Percentiles rank a stretch among this genome's conserved stretches.
Evolutionary conservation across 1,140 invertebrate species (phyloP).

Genomic region (Musca domestica): DNA sequence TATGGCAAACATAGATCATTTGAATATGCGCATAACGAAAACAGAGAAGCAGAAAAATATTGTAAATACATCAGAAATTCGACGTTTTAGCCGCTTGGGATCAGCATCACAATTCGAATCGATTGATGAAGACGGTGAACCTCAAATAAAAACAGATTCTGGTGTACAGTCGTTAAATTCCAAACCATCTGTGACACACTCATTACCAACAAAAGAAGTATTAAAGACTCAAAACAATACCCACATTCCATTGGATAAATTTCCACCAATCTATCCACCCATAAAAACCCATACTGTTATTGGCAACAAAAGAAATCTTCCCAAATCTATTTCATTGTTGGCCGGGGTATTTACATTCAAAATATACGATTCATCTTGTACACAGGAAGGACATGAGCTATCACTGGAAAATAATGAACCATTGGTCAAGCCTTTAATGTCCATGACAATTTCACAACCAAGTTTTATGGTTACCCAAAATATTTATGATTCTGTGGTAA

Average conservation of each 20-base stretch:
- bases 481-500: slow-evolving; percentile 29
- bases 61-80: not conserved
- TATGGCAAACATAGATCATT: too few relatives aligned
- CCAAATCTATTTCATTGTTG: slow-evolving; percentile 44
- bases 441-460: slow-evolving; percentile 42
- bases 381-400: not conserved
- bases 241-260: not conserved
- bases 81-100: slow-evolving; percentile 2
- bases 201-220: not conserved
- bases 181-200: not conserved
- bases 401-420: not conserved
- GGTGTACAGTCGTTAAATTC: slow-evolving; percentile 22
- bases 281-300: not conserved
- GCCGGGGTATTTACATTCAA: slow-evolving; percentile 43
- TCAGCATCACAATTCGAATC: slow-evolving; percentile 22
- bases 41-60: too few relatives aligned
- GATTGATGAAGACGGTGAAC: slow-evolving; percentile 23
- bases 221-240: not conserved
- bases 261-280: not conserved
- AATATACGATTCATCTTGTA: slow-evolving; percentile 37
- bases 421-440: slow-evolving; percentile 30
- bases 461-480: slow-evolving; percentile 44
- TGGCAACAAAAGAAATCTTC: slow-evolving; percentile 26
- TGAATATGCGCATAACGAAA: too few relatives aligned
- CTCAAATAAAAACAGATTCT: slow-evolving; percentile 23